Evolutionary conservation across 1,140 invertebrate species (phyloP).

Genomic region (Lepidurus arcticus): DNA sequence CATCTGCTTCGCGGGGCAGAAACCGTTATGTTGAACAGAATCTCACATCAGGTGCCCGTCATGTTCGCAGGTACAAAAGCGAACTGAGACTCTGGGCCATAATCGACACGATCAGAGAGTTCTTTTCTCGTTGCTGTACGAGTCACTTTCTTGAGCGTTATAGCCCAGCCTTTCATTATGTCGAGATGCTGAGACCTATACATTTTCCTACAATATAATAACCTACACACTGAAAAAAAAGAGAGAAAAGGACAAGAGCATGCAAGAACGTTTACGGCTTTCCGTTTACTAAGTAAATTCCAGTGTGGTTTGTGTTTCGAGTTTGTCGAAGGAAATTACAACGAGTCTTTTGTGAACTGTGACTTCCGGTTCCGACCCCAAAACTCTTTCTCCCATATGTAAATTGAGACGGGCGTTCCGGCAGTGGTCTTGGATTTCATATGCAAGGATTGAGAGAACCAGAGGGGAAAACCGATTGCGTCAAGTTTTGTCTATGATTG

Average conservation of each 20-base stretch:
- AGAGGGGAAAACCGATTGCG: background rate
- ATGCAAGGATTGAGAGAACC: background rate
- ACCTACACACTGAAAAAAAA: no score
- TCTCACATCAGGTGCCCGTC: background rate
- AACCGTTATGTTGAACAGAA: conserved; percentile 9
- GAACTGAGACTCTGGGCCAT: background rate
- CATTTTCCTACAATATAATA: background rate
- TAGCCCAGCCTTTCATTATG: background rate
- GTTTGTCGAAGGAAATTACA: background rate
- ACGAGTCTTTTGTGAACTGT: background rate
- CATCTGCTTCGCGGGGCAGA: conserved; percentile 2
- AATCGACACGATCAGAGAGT: no score
- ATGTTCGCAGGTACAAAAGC: background rate
- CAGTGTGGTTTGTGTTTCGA: background rate
- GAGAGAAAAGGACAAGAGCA: background rate
- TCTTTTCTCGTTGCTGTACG: no score
- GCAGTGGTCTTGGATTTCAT: background rate
- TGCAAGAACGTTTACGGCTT: background rate
- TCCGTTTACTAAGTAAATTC: background rate
- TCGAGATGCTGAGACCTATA: background rate
- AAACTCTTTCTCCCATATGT: background rate
- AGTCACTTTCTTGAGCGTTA: no score
- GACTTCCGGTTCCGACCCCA: conserved; percentile 12
- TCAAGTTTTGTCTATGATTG: background rate
- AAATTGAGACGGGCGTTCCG: background rate